Percentiles rank a stretch among this genome's conserved stretches.
phyloP scores from a whole-genome alignment of 2,888 invertebrate genomes.

The Scaptomyza caliginosa region DNA sequence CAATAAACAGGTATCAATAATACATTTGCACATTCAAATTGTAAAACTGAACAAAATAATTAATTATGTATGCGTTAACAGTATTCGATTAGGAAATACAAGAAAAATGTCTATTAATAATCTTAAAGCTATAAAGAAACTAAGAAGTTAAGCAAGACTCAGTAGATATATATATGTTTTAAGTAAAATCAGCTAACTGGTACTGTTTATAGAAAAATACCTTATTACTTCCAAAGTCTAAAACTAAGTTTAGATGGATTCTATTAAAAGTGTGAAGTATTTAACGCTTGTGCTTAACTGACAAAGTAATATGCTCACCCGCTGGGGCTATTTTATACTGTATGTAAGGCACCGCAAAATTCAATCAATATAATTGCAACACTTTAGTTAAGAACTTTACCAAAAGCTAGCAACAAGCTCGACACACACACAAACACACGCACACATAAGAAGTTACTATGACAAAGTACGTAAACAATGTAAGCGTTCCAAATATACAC shows the following conservation, averaged over 20 bases:
- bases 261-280: conserved; percentile 21
- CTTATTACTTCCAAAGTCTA: not conserved
- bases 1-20: not conserved
- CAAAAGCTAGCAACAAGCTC: conserved; percentile 19
- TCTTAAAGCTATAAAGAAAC: no score
- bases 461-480: conserved; percentile 72
- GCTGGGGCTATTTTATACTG: conserved; percentile 21
- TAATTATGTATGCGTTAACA: not conserved
- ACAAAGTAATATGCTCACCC: conserved; percentile 28
- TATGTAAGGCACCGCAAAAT: conserved; percentile 60
- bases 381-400: conserved; percentile 66
- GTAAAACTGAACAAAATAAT: not conserved
- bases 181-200: no score
- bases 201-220: no score
- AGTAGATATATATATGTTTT: no score
- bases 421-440: conserved; percentile 1
- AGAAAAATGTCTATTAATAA: no score
- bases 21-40: not conserved
- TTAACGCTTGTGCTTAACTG: conserved; percentile 23
- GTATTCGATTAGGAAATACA: not conserved
- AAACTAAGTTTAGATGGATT: no score
- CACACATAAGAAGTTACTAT: conserved; percentile 37
- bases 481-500: conserved; percentile 70
- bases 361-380: conserved; percentile 77
- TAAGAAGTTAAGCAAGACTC: no score